A percentile compares a stretch with the other conserved stretches of the same genome.
These are phyloP conservation scores for Gastrophysa polygoni DNA, from an alignment of 2,888 invertebrate genomes.

Conservation along the genomic window DNA sequence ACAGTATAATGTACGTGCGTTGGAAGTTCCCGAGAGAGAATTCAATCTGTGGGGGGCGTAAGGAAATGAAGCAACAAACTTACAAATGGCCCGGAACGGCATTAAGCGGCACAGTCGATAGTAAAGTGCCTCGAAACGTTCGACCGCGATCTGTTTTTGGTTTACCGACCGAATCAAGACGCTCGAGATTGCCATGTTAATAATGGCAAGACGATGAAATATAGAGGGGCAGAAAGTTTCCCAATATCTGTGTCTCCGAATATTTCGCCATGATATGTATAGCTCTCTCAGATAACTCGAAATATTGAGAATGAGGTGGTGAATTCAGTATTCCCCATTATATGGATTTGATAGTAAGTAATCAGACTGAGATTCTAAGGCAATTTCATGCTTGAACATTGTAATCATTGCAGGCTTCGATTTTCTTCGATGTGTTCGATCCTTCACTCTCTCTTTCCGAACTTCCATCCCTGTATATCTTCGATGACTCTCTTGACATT, in stretches of 20 bases:
- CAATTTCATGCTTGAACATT: too few relatives aligned
- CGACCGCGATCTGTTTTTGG: conserved; percentile 53
- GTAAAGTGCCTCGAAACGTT: conserved; percentile 45
- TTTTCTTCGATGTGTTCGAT: too few relatives aligned
- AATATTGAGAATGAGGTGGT: too few relatives aligned
- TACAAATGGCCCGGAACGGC: conserved; percentile 58
- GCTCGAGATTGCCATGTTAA: conserved; percentile 39
- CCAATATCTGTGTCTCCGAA: neutral
- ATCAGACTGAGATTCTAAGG: too few relatives aligned
- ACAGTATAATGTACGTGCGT: neutral
- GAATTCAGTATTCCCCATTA: too few relatives aligned
- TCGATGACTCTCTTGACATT: too few relatives aligned
- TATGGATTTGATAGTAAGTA: too few relatives aligned
- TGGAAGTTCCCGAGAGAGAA: conserved; percentile 28
- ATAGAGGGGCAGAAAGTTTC: conserved; percentile 17
- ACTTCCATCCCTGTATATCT: too few relatives aligned
- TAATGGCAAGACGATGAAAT: conserved; percentile 28
- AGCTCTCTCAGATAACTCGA: neutral
- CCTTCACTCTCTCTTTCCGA: too few relatives aligned
- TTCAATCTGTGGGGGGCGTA: conserved; percentile 40
- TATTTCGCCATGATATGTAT: neutral
- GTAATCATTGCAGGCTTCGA: too few relatives aligned
- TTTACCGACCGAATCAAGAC: conserved; percentile 52
- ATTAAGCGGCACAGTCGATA: conserved; percentile 52
- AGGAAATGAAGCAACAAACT: conserved; percentile 59